Evolutionary conservation across 2,888 invertebrate species (phyloP), one percentile per base, ranked within the genome.

Genomic region (Drosophila merina): DNA sequence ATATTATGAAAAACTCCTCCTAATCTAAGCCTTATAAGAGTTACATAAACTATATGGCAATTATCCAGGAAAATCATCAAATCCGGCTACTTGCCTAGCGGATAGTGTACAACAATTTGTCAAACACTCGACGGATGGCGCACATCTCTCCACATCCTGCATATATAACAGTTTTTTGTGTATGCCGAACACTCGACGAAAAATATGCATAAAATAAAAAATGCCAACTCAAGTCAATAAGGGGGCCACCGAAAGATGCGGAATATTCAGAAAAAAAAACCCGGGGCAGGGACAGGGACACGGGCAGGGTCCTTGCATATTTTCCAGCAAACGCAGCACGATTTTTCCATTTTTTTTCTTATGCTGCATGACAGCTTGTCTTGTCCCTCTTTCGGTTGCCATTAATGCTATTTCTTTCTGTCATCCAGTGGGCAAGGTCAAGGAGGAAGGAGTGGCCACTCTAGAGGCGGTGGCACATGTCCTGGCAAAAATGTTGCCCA

Each of bases 381-480:
- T 30, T 54, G 42, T 26, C 56, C 9, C 31, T 30, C 31, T 31
- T 14, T 25, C 44, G 20, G 9, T 25, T 25, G 10, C 10, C 44
- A 44, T 20, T 44, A 10, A 10, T 25, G 25, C 44, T 20, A 9
- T 42, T 14, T 42, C 42, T 38, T 26, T 26, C 20, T 28, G 38
- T 28, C 55, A 8, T 8, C 1, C n/a, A 4, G 36, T 51, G 26
- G 55, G 54, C 70, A 70, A 70, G 70, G 69, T 70, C 60, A 70
- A 70, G 70, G 51, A 56, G 70, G 38, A 42, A 48, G 57, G 57
- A 83, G 80, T 74, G 80, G 74, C 70, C 63, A 79, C 79, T 76
- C 63, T 49, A 74, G 83, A 42, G 80, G 77, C 71, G 57, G 56
- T 60, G 58, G 71, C 62, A 58, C 52, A 64, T 36, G 57, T 47